phyloP scores from a whole-genome alignment of 2,113 vertebrate species.

The Oophaga pumilio region DNA sequence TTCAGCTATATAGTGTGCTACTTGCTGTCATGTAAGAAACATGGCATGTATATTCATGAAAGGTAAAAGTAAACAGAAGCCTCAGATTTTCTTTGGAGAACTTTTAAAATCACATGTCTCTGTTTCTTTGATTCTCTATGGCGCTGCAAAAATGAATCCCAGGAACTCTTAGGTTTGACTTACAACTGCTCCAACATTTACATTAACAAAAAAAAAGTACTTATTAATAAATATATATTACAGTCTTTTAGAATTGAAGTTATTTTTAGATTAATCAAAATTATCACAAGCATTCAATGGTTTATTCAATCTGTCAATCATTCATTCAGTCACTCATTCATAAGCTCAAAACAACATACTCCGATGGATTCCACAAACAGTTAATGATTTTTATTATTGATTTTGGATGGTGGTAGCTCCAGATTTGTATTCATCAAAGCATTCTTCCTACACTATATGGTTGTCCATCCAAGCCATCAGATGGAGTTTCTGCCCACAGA shows the following conservation, averaged over 20 bases:
- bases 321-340: neutral
- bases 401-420: slow-evolving; percentile 47
- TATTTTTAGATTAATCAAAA: neutral
- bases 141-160: too few relatives aligned
- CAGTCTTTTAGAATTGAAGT: neutral
- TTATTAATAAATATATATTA: neutral
- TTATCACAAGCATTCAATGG: neutral
- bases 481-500: slow-evolving; percentile 57
- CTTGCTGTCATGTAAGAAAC: too few relatives aligned
- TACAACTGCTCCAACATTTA: neutral
- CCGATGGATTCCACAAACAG: neutral
- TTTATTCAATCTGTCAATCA: neutral
- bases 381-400: slow-evolving; percentile 54
- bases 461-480: slow-evolving; percentile 57
- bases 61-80: too few relatives aligned
- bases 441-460: slow-evolving; percentile 53
- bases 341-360: neutral
- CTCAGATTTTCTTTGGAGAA: too few relatives aligned
- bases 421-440: slow-evolving; percentile 56
- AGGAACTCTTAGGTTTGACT: too few relatives aligned
- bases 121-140: too few relatives aligned
- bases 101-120: too few relatives aligned
- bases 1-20: too few relatives aligned
- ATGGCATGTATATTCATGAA: too few relatives aligned
- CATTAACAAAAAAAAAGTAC: neutral